These are phyloP conservation scores for Zoanthus sansibaricus DNA, from an alignment of 92 coral and sea anemone genomes.

Conservation along the genomic window DNA sequence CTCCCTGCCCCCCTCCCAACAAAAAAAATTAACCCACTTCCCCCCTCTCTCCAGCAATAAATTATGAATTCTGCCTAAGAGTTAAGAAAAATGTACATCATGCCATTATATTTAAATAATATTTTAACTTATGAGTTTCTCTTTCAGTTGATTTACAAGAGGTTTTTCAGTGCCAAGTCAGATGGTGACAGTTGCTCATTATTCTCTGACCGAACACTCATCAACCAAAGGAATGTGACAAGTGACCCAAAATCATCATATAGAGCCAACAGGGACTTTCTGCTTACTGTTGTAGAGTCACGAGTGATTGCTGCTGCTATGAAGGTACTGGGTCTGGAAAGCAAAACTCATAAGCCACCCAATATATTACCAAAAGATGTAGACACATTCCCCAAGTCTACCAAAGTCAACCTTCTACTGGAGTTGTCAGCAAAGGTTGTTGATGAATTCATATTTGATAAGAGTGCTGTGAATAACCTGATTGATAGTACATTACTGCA, in stretches of 20 bases:
- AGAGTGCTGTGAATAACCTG: too few relatives aligned
- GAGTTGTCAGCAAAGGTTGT: too few relatives aligned
- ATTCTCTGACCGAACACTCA: conserved; percentile 55
- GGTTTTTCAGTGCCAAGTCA: conserved; percentile 62
- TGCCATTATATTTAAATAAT: too few relatives aligned
- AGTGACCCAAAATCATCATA: background rate
- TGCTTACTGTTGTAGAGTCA: background rate
- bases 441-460: too few relatives aligned
- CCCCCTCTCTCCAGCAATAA: too few relatives aligned
- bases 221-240: conserved; percentile 34
- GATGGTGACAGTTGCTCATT: conserved; percentile 59
- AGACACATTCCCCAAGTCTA: too few relatives aligned
- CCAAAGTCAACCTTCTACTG: too few relatives aligned
- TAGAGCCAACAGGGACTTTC: conserved; percentile 41
- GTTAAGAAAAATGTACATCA: too few relatives aligned
- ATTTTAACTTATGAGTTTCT: too few relatives aligned
- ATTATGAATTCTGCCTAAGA: too few relatives aligned
- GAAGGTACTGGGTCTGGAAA: conserved; percentile 63
- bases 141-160: conserved; percentile 58
- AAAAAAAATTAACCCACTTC: too few relatives aligned
- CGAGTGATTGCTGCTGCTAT: conserved; percentile 44
- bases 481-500: background rate
- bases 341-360: conserved; percentile 57
- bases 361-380: conserved; percentile 55
- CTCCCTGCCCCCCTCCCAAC: too few relatives aligned